Conservation (phyloP, 2,797 vertebrate genomes). For the Micromesistius poutassou region DNA sequence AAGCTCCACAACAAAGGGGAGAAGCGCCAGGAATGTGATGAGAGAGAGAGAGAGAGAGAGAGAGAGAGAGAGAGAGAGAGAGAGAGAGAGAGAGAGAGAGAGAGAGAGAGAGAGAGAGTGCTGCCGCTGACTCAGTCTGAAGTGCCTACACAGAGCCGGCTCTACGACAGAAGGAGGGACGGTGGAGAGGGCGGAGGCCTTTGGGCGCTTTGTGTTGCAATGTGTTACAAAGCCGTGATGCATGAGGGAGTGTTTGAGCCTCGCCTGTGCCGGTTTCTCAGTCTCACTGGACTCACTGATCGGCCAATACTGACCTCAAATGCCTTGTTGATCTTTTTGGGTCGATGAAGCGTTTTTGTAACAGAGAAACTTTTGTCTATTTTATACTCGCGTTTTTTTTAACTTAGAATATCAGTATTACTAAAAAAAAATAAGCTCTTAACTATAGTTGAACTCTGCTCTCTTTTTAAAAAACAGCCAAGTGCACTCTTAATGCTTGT, state of each 20-base stretch:
- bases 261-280: slow-evolving; percentile 13
- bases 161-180: slow-evolving; percentile 25
- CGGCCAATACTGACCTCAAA: slow-evolving; percentile 15
- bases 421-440: not conserved
- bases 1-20: slow-evolving; percentile 28
- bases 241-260: slow-evolving; percentile 28
- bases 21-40: slow-evolving; percentile 20
- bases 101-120: not conserved
- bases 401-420: not conserved
- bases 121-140: not conserved
- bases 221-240: slow-evolving; percentile 12
- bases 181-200: slow-evolving; percentile 13
- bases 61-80: not conserved
- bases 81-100: not conserved
- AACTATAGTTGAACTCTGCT: not conserved
- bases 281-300: slow-evolving; percentile 11
- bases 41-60: not conserved
- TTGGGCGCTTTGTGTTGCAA: not conserved
- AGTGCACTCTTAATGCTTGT: not conserved
- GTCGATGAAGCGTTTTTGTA: not conserved
- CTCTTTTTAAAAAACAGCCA: not conserved
- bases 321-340: not conserved
- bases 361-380: not conserved
- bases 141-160: not conserved
- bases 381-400: not conserved